Evolutionary conservation across 2,797 vertebrate species (phyloP).

Genomic region (Xenentodon cancila): DNA sequence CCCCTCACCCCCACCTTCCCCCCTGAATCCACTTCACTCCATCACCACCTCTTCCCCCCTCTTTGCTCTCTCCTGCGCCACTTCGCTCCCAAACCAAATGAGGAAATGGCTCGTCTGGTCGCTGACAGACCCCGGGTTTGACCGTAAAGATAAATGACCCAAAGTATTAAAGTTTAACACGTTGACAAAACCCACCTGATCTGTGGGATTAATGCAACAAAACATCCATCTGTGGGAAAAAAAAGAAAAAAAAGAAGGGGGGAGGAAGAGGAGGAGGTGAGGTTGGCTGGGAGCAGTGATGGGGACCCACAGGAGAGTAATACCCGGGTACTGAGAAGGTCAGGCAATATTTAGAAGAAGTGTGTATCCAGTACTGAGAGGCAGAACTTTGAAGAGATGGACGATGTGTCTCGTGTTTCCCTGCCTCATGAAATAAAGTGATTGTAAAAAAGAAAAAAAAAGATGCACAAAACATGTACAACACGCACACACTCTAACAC

Average conservation of each 20-base stretch:
- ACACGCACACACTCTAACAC: constrained; percentile 5
- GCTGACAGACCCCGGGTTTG: constrained; percentile 85
- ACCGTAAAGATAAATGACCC: constrained; percentile 88
- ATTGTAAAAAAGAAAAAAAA: constrained; percentile 18
- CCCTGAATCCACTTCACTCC: constrained; percentile 48
- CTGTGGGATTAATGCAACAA: constrained; percentile 82
- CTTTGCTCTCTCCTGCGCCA: constrained; percentile 63
- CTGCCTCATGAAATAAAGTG: constrained; percentile 11
- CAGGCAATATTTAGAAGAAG: constrained; percentile 80
- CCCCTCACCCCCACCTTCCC: background rate
- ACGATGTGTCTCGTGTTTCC: background rate
- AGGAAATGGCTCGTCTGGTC: constrained; percentile 90
- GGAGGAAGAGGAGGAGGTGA: background rate
- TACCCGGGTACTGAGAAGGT: constrained; percentile 71
- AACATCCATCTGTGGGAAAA: constrained; percentile 75
- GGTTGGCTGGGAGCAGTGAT: constrained; percentile 17
- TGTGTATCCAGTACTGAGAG: constrained; percentile 65
- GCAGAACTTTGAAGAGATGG: constrained; percentile 9
- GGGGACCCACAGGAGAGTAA: constrained; percentile 73
- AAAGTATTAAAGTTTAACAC: constrained; percentile 86
- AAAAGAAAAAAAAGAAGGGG: constrained; percentile 16
- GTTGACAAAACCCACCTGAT: constrained; percentile 90
- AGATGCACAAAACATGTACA: background rate
- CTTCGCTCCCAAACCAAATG: constrained; percentile 81
- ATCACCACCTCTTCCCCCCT: constrained; percentile 40